Base-by-base conservation (phyloP, 92 coral and sea anemone genomes). In the Porites cylindrica region DNA sequence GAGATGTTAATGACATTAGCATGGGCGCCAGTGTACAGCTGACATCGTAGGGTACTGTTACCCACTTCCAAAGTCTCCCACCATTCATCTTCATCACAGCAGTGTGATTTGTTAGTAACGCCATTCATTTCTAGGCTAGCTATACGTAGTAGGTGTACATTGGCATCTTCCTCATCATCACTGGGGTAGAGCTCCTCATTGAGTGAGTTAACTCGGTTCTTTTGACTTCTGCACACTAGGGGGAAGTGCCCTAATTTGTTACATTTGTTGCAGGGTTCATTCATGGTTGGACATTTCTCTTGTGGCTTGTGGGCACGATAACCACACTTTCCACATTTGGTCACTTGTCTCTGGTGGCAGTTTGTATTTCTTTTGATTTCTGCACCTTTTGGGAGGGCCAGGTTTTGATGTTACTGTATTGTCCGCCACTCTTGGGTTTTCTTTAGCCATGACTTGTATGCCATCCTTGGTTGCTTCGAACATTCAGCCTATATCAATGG, bases 391-490 rank as follows among this genome's bases (percentile, higher is more conserved):
- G 38, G 83, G 70, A 10, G 67, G 11, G 32, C 60, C 85, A 70
- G 59, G 59, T 51, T 54, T 77, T 21, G 6, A 24, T 29, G 90
- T 32, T 1, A 81, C 8, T 63, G 47, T 50, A 32, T 75, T 85
- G 23, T 84, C 80, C 20, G 51, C 77, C 59, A 88, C 80, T 23
- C 60, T 87, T 0, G 82, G 79, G 74, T 91, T 91, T 78, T 84
- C 94, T 0, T 77, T 82, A 11, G 86, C 61, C 63, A 88, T 88
- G 9, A 84, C 56, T 78, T 75, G 88, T 65, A 88, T 76, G 20
- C 88, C 92, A 59, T 88, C 88, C 64, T 82, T 77, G 67, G 87
- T 88, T 66, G 85, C 91, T 70, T 85, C 82, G 63, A 82, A 92
- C 79, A 75, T 65, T 83, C 85, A 64, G 18, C 90, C 90, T 11